phyloP scores from a whole-genome alignment of 1,140 invertebrate species.

The Drosophila micromelanica region DNA sequence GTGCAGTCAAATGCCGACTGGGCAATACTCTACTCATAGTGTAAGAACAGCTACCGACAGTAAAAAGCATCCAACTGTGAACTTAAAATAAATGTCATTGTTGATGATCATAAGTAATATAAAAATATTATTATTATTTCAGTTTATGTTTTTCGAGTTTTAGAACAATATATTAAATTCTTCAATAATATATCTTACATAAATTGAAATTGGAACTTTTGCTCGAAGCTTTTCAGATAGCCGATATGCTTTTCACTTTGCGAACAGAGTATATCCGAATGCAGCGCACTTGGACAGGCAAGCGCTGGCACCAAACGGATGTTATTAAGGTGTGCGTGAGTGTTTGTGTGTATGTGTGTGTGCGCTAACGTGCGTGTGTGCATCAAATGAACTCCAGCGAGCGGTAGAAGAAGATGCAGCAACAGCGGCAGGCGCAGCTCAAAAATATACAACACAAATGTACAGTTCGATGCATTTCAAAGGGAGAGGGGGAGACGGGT shows the following conservation, averaged over 20 bases:
- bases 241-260: background rate
- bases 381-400: constrained; percentile 65
- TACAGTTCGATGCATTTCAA: constrained; percentile 34
- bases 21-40: background rate
- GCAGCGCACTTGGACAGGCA: constrained; percentile 29
- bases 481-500: constrained; percentile 39
- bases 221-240: background rate
- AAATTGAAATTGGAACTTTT: too few relatives aligned
- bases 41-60: too few relatives aligned
- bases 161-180: too few relatives aligned
- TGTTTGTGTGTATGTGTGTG: constrained; percentile 5
- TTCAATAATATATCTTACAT: too few relatives aligned
- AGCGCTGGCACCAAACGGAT: constrained; percentile 50
- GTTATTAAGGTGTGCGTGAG: constrained; percentile 66
- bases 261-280: constrained; percentile 6
- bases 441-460: constrained; percentile 55
- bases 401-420: constrained; percentile 25
- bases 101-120: too few relatives aligned
- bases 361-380: constrained; percentile 18
- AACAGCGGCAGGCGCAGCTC: constrained; percentile 31
- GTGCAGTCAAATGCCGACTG: background rate
- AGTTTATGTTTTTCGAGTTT: too few relatives aligned
- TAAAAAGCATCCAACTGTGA: too few relatives aligned
- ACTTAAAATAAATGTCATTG: too few relatives aligned
- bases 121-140: too few relatives aligned